Evolutionary conservation across 1,140 invertebrate genomes (phyloP).

Genomic region (Limonius californicus): DNA sequence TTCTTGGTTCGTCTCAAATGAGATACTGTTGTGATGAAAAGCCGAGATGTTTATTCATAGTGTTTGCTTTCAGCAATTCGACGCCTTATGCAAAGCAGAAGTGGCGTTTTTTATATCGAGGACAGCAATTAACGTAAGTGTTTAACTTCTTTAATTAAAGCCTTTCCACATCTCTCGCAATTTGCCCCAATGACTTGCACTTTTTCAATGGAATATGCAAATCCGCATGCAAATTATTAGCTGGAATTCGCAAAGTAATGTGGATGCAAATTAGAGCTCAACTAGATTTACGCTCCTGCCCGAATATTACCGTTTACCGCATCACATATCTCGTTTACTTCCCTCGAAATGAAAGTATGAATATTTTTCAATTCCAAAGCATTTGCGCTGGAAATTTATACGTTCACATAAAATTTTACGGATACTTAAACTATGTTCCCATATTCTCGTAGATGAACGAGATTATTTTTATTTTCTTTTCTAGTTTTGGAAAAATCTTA

Average conservation of each 20-base stretch:
- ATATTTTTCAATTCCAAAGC: background rate
- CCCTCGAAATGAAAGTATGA: background rate
- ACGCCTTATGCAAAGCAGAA: conserved; percentile 69
- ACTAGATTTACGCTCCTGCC: background rate
- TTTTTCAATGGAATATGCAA: conserved; percentile 1
- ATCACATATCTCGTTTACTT: background rate
- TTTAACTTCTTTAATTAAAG: conserved; percentile 11
- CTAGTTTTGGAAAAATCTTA: too few relatives aligned
- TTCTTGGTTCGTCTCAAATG: too few relatives aligned
- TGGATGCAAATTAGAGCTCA: background rate
- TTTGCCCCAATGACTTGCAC: background rate
- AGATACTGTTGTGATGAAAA: too few relatives aligned
- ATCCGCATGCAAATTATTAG: conserved; percentile 1
- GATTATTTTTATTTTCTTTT: too few relatives aligned
- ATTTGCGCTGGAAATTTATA: background rate
- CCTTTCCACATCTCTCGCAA: background rate
- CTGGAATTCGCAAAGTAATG: background rate
- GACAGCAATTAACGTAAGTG: conserved; percentile 66
- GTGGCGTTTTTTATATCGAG: conserved; percentile 65
- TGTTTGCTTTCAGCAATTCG: conserved; percentile 64
- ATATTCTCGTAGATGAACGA: too few relatives aligned
- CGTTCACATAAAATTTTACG: background rate
- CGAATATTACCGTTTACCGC: background rate
- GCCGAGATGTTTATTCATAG: background rate
- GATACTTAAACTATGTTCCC: too few relatives aligned